Base-by-base conservation (phyloP, 2,113 vertebrate species). In the Leuciscus idus region DNA sequence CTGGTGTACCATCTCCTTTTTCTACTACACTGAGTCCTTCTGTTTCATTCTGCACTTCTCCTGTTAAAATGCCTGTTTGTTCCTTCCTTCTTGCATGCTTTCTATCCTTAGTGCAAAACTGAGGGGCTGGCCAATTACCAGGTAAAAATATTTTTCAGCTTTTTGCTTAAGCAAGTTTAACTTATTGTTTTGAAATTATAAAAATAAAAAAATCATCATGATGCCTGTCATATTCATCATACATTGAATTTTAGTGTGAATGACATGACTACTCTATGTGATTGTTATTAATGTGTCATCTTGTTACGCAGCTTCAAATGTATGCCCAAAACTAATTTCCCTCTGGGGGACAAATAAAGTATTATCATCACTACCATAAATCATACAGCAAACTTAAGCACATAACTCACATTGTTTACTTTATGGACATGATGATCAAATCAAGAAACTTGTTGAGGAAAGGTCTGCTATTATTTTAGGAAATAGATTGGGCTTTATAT, bases 51-150 rank as follows among this genome's bases (percentile, higher is more conserved):
- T 94, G 91, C 87, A 92, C 84, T 93, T 92, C 95, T 90, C 85
- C 89, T 94, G 92, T 93, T 95, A 96, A 96, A 95, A 90, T 91
- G 74, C 87, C 84, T 90, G 76, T 89, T 91, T 91, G 90, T 92
- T 94, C 90, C 94, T 90, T 94, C 91, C 92, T 91, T 91, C 91
- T 93, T 93, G 92, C 94, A 95, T 90, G 92, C 93, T 92, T 86
- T 95, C 93, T 95, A 94, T 96, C 93, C 91, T 86, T 98, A 99
- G 98, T 98, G 96, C 98, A 98, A 96, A 97, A 99, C 94, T 99
- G 97, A 99, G 93, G 94, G 95, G 93, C 95, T 96, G 92, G 95
- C 94, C 90, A 94, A 87, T 94, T 43, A 89, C 92, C 96, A 99
- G 98, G 98, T 99, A 99, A 99, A 93, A 81, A 26, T 2, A 85